These are phyloP conservation scores for Zosterops japonicus DNA, from an alignment of 2,113 vertebrate species.

Conservation along the genomic window DNA sequence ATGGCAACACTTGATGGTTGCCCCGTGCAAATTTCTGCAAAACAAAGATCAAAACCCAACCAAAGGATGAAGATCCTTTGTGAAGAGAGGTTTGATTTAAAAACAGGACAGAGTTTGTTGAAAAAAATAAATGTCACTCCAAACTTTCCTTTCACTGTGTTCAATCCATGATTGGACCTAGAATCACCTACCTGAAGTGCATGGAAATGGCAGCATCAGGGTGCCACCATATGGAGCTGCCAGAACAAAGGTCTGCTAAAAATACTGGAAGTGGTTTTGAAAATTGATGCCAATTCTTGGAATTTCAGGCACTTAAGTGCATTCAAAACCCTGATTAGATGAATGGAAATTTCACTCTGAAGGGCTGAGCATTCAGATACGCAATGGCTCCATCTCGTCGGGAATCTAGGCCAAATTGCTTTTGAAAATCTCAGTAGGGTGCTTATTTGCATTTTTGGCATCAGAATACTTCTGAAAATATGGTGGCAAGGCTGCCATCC, in stretches of 20 bases:
- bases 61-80: not conserved
- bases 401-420: slow-evolving; percentile 61
- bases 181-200: not conserved
- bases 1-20: not conserved
- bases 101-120: not conserved
- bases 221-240: not conserved
- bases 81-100: not conserved
- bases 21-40: not conserved
- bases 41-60: not conserved
- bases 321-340: slow-evolving; percentile 42
- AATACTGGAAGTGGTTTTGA: slow-evolving; percentile 50
- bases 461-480: slow-evolving; percentile 44
- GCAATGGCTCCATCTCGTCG: slow-evolving; percentile 11
- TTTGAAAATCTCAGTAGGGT: slow-evolving; percentile 58
- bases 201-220: not conserved
- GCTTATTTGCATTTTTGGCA: slow-evolving; percentile 62
- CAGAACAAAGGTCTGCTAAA: slow-evolving; percentile 56
- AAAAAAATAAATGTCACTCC: not conserved
- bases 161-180: not conserved
- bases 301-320: slow-evolving; percentile 53
- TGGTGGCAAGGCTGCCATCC: slow-evolving; percentile 53
- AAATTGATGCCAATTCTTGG: slow-evolving; percentile 53
- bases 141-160: not conserved
- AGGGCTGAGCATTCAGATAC: slow-evolving; percentile 46
- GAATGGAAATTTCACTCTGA: slow-evolving; percentile 53